Conservation (phyloP, 2,888 invertebrate genomes). For the Acrobasis repandana region DNA sequence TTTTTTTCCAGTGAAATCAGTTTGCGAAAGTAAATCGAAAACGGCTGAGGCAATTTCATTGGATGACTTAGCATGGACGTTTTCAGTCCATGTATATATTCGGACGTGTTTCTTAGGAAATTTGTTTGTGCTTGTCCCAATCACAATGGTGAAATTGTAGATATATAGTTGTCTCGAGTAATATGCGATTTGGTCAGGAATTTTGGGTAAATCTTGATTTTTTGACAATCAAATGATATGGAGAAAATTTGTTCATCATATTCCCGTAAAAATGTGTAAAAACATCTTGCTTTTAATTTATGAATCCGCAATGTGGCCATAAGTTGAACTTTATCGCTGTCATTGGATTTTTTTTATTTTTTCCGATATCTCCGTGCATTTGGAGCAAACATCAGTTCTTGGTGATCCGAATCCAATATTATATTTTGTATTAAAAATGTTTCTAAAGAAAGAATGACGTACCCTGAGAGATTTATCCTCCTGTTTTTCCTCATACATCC, state of each 20-base stretch:
- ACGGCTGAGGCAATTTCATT: no score
- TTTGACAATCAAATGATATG: slow-evolving; percentile 31
- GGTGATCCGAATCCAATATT: slow-evolving; percentile 16
- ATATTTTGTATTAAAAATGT: slow-evolving; percentile 17
- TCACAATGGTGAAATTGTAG: slow-evolving; percentile 32
- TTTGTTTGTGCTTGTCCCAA: slow-evolving; percentile 25
- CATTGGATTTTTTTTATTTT: slow-evolving; percentile 31
- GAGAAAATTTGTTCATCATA: slow-evolving; percentile 26
- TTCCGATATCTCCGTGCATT: slow-evolving; percentile 25
- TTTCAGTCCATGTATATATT: no score
- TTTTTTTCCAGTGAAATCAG: no score
- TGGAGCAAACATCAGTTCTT: slow-evolving; percentile 21
- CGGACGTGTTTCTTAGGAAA: slow-evolving; percentile 25
- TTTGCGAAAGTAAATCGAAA: no score
- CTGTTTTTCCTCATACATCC: no score
- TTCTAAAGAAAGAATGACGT: slow-evolving; percentile 1
- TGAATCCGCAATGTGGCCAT: slow-evolving; percentile 32
- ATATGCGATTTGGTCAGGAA: slow-evolving; percentile 29
- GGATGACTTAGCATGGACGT: no score
- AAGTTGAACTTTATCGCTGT: slow-evolving; percentile 24
- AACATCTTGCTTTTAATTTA: slow-evolving; percentile 30
- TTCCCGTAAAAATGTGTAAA: slow-evolving; percentile 30
- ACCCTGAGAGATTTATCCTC: no score
- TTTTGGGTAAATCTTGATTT: slow-evolving; percentile 30
- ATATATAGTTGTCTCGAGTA: slow-evolving; percentile 24